Evolutionary conservation across 2,113 vertebrate genomes (phyloP).

Genomic region (Psephotus haematonotus): DNA sequence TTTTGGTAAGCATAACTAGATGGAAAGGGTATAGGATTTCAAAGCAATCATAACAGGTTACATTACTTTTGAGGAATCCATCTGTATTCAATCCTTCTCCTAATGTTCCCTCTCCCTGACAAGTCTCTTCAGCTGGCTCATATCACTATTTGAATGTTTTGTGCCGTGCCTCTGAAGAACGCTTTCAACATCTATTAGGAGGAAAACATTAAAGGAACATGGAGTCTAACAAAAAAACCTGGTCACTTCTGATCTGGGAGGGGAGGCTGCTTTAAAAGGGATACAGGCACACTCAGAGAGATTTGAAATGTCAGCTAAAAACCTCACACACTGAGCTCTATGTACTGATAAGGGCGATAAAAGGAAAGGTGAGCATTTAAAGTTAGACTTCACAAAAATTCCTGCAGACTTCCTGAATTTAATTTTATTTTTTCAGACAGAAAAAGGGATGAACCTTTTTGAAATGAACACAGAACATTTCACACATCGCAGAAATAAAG

Average conservation of each 20-base stretch:
- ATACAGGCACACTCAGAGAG: slow-evolving; percentile 12
- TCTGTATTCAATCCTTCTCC: slow-evolving; percentile 67
- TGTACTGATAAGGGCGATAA: slow-evolving; percentile 34
- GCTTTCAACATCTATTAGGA: slow-evolving; percentile 64
- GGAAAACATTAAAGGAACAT: slow-evolving; percentile 62
- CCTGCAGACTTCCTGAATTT: slow-evolving; percentile 21
- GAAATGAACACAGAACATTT: not conserved
- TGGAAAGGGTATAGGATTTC: slow-evolving; percentile 61
- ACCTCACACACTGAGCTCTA: not conserved
- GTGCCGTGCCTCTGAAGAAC: slow-evolving; percentile 58
- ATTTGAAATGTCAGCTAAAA: slow-evolving; percentile 60
- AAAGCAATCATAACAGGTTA: slow-evolving; percentile 71
- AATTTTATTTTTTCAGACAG: not conserved
- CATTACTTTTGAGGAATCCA: slow-evolving; percentile 71
- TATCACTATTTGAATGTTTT: slow-evolving; percentile 65
- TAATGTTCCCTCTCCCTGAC: slow-evolving; percentile 61
- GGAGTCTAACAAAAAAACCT: slow-evolving; percentile 46
- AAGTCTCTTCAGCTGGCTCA: slow-evolving; percentile 65
- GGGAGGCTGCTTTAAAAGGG: slow-evolving; percentile 52
- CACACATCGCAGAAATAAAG: not conserved
- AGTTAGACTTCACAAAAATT: slow-evolving; percentile 56
- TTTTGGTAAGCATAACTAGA: slow-evolving; percentile 38
- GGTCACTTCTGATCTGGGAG: slow-evolving; percentile 64
- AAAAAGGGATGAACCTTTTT: not conserved
- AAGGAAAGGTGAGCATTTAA: slow-evolving; percentile 61